Evolutionary conservation across 2,797 vertebrate genomes (phyloP).

Genomic region (Rhincodon typus): DNA sequence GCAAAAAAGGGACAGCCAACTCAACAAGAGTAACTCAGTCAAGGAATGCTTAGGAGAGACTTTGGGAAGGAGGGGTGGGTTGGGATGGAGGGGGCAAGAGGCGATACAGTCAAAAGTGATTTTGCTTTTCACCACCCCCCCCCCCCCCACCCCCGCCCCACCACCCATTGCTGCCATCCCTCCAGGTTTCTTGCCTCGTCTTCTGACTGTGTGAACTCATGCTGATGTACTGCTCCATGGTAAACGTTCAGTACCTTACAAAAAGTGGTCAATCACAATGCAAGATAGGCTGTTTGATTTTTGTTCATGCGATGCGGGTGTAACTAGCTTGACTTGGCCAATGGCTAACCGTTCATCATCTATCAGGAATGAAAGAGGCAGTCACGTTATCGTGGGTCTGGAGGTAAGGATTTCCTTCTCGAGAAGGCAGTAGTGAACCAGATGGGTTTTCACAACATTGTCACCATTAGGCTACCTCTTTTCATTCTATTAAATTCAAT

Average conservation of each 20-base stretch:
- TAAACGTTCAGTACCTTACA: not conserved
- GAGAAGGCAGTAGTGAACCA: too few relatives aligned
- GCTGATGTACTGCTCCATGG: not conserved
- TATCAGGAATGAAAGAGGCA: too few relatives aligned
- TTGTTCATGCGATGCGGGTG: too few relatives aligned
- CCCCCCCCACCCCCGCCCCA: accelerated
- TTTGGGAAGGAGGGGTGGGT: not conserved
- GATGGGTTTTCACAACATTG: too few relatives aligned
- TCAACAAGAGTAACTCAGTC: not conserved
- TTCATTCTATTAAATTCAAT: too few relatives aligned
- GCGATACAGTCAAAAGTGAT: not conserved
- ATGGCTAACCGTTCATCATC: too few relatives aligned
- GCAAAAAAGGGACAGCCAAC: not conserved
- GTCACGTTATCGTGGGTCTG: too few relatives aligned
- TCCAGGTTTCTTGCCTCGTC: not conserved
- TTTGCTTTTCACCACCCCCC: not conserved
- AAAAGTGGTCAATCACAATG: not conserved
- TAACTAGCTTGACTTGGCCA: too few relatives aligned
- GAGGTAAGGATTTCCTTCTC: too few relatives aligned
- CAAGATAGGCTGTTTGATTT: not conserved
- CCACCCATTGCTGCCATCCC: too few relatives aligned
- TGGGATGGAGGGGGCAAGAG: not conserved
- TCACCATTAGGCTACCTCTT: too few relatives aligned
- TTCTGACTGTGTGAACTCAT: not conserved
- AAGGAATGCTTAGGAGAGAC: not conserved